Base-by-base conservation (phyloP, 1,140 invertebrate species). In the Drosophila arizonae region DNA sequence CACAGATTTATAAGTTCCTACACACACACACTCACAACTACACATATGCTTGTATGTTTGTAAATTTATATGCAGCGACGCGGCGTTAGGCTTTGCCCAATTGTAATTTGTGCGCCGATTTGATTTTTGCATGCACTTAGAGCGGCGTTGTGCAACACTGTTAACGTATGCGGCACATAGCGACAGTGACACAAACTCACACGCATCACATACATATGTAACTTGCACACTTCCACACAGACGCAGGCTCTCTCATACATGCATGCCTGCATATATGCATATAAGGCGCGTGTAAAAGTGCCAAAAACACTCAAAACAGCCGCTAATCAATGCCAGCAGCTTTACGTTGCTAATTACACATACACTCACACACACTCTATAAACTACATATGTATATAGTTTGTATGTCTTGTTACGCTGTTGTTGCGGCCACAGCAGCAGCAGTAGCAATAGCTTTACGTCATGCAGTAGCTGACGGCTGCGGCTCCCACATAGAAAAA, bases 401-500 rank as follows among this genome's bases (percentile, higher is more conserved):
- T 24, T 13, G 52, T 66, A 66, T 46, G 57, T 43, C 50, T 62
- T 62, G 60, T 71, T 69, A 72, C 78, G 75, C 64, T 80, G 54
- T 56, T 54, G 71, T 62, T 56, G 45, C 45, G 64, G 65, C 43
- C 50, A 48, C 50, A 60, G 46, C 55, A 60, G 69, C 63, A 72
- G 81, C 55, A 61, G 70, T 51, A 74, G 81, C 55, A 61, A 63
- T 51, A 74, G 78, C 68, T 86, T 86, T 86, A 86, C 82, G 82
- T 86, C 82, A 86, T 86, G 81, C 82, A 82, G 48, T 64, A 46
- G 65, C 72, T 67, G 54, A 68, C 65, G 65, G 41, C 71, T 69
- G 65, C 57, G 72, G 72, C 81, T 72, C 82, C 79, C 82, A 88
- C 81, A 81, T 79, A 87, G 46, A 77, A 77, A 65, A 61, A 69